Base-by-base conservation (phyloP, 2,113 vertebrate species). In the Ondatra zibethicus region DNA sequence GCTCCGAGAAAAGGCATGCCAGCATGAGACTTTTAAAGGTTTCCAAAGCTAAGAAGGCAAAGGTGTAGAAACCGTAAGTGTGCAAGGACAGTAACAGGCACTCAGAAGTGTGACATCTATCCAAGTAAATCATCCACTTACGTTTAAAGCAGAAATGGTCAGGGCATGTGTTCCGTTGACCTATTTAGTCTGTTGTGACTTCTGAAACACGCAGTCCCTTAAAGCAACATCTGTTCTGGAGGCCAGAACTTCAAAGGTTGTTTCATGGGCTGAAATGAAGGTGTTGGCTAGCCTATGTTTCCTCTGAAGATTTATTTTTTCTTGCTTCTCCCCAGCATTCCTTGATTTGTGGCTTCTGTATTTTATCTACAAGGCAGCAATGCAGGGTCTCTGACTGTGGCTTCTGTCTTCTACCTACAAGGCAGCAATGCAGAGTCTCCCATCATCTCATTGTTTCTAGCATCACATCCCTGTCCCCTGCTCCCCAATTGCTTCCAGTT, bases 181-280 rank as follows among this genome's bases (percentile, higher is more conserved):
- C 47, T 55, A 45, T 75, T 75, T 89, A 58, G 47, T 90, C 70
- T 90, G 29, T 72, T 77, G 70, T 77, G 31, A 78, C 31, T 50
- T 29, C 61, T 90, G 21, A 52, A 93, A 89, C 68, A 72, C 89
- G 11, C 7, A 68, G 25, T 58, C 23, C 23, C 70, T 88, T 95
- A 86, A 93, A 91, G 88, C 50, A 92, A 61, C 11, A 86, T 89
- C n/a, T 93, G 36, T 77, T 66, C 45, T 50, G 61, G 82, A 88
- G 13, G 25, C 58, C 47, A 96, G 63, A 96, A 85, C 29, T 84
- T 90, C 68, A 90, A 95, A 91, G 55, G 72, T 75, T 52, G 58
- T 39, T 92, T 82, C 89, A 72, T 93, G 42, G 33, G 27, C 52
- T 88, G 50, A 87, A 68, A 52, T 68, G 27, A 75, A 78, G 77